These are phyloP conservation scores for Dreissena polymorpha DNA, from an alignment of 1,140 invertebrate species.

Conservation along the genomic window DNA sequence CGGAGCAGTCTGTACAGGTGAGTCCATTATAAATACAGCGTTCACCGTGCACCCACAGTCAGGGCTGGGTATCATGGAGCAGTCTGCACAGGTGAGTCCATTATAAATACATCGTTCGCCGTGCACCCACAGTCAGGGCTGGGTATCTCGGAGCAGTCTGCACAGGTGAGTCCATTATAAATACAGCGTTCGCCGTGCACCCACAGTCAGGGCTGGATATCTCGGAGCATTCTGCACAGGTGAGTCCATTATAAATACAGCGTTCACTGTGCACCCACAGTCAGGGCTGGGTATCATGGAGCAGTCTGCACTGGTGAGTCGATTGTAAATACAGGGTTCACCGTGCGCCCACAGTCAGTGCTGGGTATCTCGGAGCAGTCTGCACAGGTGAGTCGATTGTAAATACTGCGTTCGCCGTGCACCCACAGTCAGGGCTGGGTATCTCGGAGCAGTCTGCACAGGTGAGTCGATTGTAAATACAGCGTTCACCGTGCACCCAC, in stretches of 20 bases:
- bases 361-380: constrained; percentile 85
- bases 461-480: no score
- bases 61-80: constrained; percentile 88
- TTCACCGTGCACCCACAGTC: constrained; percentile 93
- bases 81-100: constrained; percentile 48
- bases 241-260: not conserved
- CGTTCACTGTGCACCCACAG: no score
- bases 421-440: no score
- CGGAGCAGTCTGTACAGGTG: no score
- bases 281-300: no score
- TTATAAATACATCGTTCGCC: no score
- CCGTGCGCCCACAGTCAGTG: constrained; percentile 90
- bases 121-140: no score
- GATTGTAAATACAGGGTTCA: constrained; percentile 96
- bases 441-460: no score
- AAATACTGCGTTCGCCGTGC: no score
- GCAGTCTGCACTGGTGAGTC: no score
- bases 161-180: no score
- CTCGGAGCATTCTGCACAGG: constrained; percentile 55
- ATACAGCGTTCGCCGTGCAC: constrained; percentile 96
- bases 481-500: constrained; percentile 94
- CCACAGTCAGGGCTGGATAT: constrained; percentile 91
- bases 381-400: constrained; percentile 32
- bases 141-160: no score
- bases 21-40: constrained; percentile 86